Evolutionary conservation across 2,888 invertebrate species (phyloP), one percentile per base, ranked within the genome.

Genomic region (Lasioglossum lativentre): DNA sequence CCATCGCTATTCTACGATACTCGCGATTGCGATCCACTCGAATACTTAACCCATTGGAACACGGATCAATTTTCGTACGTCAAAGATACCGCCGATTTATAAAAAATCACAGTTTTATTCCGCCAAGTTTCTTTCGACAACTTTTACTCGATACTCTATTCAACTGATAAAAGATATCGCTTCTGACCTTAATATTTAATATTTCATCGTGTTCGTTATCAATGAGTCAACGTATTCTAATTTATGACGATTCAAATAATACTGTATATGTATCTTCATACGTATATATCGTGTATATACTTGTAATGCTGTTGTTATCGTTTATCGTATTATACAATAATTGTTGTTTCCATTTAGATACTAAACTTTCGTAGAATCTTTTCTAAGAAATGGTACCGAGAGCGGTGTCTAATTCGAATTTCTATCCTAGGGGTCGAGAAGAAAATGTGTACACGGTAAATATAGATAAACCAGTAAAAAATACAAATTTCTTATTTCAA

Each of bases 391-490:
- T 78, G 56, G 78, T 78, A 78, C 72, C 42, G 71, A 85, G 75
- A 63, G 52, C 38, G 63, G 63, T 74, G 38, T 56, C 72, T 79
- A 82, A 82, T 75, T 74, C 68, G 71, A 79, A 79, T 38, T 34
- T 77, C 82, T 83, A 86, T 52, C 52, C 34, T 30, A 79, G 72
- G 34, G 45, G 45, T 40, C 42, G 68, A 74, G 66, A 86, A 78
- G 47, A 85, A 81, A 86, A 80, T 76, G 70, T 80, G 45, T 86
- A 73, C 47, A 86, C 75, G 70, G 70, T 71, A 74, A 87, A 83
- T 76, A 76, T 78, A 80, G 77, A 82, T 88, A 87, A 88, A 83
- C 47, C 56, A 80, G 80, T 85, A 87, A 79, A 90, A 79, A 89
- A 77, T 89, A 87, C 76, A 80, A 85, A 77, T 78, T 83, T 85